These are phyloP conservation scores for Tachina fera DNA, from an alignment of 2,888 invertebrate species.

Conservation along the genomic window DNA sequence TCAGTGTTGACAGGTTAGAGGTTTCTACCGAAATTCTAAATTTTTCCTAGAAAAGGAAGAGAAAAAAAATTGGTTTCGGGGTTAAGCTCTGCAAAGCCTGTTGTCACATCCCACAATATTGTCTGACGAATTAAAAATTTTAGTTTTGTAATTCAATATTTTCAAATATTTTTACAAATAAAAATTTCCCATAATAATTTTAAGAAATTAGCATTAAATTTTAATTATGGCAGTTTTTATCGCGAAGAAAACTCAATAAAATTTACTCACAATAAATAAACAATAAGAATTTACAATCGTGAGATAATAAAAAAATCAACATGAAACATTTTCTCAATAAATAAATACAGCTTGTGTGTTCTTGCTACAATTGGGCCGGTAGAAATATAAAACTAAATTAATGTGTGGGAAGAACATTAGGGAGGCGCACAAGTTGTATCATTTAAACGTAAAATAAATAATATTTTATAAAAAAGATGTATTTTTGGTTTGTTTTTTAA, in stretches of 20 bases:
- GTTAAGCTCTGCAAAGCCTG: too few species aligned
- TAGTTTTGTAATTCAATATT: too few species aligned
- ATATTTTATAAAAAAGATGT: neutral
- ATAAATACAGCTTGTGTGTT: neutral
- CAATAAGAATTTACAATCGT: conserved; percentile 23
- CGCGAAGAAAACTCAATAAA: conserved; percentile 54
- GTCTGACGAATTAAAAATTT: too few species aligned
- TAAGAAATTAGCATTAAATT: conserved; percentile 18
- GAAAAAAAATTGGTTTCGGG: too few species aligned
- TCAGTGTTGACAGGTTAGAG: too few species aligned
- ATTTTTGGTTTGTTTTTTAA: too few species aligned
- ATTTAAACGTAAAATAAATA: neutral
- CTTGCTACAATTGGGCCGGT: neutral
- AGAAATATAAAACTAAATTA: neutral
- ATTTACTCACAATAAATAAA: conserved; percentile 50
- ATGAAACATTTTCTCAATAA: conserved; percentile 13
- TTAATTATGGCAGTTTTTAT: conserved; percentile 26
- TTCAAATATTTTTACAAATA: neutral
- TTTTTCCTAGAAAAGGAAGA: too few species aligned
- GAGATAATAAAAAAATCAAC: conserved; percentile 15
- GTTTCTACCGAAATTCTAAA: too few species aligned
- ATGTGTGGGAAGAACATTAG: conserved; percentile 28
- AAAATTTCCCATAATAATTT: conserved; percentile 10
- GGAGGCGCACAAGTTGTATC: neutral
- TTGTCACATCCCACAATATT: too few species aligned